phyloP scores from a whole-genome alignment of 2,797 vertebrate genomes.

The Oreochromis grahami region DNA sequence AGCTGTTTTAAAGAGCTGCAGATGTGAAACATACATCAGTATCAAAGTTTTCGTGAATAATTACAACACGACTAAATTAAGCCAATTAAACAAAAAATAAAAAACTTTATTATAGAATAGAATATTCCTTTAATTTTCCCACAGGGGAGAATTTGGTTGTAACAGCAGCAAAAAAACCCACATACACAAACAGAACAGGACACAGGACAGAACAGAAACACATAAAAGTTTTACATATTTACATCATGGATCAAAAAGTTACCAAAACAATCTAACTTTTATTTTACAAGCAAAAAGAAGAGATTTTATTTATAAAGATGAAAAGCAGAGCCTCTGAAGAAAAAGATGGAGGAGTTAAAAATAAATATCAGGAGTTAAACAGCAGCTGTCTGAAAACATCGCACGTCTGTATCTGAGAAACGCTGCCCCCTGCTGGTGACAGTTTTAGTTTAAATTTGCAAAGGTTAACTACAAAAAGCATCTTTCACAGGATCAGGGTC shows the following conservation, averaged over 20 bases:
- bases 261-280: background rate
- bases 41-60: background rate
- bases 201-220: too few relatives aligned
- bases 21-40: accelerated
- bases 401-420: background rate
- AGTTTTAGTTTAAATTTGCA: background rate
- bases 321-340: background rate
- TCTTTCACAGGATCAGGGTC: accelerated
- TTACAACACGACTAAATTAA: background rate
- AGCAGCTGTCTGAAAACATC: accelerated
- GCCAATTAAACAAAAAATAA: accelerated
- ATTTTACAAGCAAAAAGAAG: background rate
- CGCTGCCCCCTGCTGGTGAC: background rate
- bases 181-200: too few relatives aligned
- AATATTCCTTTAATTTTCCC: too few relatives aligned
- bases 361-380: background rate
- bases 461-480: background rate
- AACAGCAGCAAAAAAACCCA: too few relatives aligned
- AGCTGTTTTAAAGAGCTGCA: background rate
- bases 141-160: too few relatives aligned
- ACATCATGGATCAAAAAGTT: too few relatives aligned
- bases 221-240: too few relatives aligned
- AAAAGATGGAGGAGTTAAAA: background rate
- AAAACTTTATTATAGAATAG: too few relatives aligned
- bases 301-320: background rate